These are phyloP conservation scores for Nemotelus nigrinus DNA, from an alignment of 2,888 invertebrate genomes.

Conservation along the genomic window DNA sequence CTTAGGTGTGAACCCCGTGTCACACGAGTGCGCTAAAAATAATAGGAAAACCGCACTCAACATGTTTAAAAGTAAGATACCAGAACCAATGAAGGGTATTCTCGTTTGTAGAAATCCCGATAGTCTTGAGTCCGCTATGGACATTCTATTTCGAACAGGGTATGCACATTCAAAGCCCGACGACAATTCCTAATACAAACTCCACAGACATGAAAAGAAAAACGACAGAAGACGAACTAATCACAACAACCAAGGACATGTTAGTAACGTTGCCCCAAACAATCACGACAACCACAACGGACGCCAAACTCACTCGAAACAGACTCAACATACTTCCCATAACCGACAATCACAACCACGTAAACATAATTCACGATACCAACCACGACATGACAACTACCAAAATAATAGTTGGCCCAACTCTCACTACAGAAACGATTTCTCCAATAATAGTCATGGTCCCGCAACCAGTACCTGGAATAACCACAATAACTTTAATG, in stretches of 20 bases:
- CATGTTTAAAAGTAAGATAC: constrained; percentile 34
- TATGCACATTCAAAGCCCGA: neutral
- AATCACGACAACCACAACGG: no score
- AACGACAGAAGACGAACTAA: neutral
- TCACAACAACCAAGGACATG: neutral
- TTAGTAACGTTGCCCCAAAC: no score
- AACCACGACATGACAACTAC: neutral
- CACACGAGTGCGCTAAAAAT: neutral
- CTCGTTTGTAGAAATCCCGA: constrained; percentile 20
- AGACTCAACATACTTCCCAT: neutral
- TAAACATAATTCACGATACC: neutral
- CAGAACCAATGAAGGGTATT: constrained; percentile 32
- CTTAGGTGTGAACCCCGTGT: neutral
- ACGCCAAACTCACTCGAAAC: no score
- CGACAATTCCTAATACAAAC: neutral
- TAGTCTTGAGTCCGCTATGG: constrained; percentile 4
- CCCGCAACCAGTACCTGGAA: no score
- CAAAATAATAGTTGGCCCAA: neutral
- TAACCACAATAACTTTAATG: no score
- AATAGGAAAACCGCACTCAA: constrained; percentile 8
- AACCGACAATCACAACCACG: neutral
- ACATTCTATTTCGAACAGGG: neutral
- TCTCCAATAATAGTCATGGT: no score
- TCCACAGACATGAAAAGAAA: neutral
- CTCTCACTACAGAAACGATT: neutral